Conservation (phyloP, 2,888 invertebrate genomes). For the Sycophila texana region DNA sequence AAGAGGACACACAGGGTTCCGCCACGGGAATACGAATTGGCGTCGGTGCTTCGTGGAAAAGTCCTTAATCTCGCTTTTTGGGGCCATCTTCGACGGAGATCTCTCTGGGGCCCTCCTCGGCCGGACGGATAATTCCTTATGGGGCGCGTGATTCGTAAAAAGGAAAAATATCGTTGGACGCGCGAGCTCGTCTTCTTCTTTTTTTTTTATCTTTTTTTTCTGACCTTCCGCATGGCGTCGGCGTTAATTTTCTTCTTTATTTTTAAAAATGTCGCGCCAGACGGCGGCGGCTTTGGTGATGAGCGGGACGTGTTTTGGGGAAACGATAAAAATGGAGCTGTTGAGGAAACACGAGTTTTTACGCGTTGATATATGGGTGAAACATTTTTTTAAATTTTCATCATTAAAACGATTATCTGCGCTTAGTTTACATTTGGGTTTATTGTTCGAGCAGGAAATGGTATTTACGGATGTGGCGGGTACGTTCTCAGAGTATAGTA, state of each 20-base stretch:
- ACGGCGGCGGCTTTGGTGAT: too few relatives aligned
- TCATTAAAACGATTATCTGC: too few relatives aligned
- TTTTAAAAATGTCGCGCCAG: not conserved
- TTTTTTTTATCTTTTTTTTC: not conserved
- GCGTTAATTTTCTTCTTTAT: conserved; percentile 2
- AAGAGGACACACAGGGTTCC: not conserved
- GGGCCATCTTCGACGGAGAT: conserved; percentile 39
- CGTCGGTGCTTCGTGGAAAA: conserved; percentile 48
- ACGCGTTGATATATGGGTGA: too few relatives aligned
- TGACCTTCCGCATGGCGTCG: not conserved
- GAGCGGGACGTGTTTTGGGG: not conserved
- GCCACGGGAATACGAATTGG: conserved; percentile 47
- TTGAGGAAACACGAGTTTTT: not conserved
- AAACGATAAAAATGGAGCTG: not conserved
- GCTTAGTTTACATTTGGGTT: too few relatives aligned
- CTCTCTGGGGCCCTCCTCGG: not conserved
- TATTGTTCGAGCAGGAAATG: too few relatives aligned
- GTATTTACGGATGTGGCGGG: too few relatives aligned
- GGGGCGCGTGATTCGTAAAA: conserved; percentile 22
- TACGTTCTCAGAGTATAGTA: too few relatives aligned
- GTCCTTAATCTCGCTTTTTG: conserved; percentile 30
- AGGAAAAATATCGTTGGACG: conserved; percentile 2
- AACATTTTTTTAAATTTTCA: too few relatives aligned
- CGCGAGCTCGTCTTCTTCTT: not conserved
- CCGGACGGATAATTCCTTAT: not conserved